phyloP scores from a whole-genome alignment of 92 coral and sea anemone species.

The Phenganax stokvisi region DNA sequence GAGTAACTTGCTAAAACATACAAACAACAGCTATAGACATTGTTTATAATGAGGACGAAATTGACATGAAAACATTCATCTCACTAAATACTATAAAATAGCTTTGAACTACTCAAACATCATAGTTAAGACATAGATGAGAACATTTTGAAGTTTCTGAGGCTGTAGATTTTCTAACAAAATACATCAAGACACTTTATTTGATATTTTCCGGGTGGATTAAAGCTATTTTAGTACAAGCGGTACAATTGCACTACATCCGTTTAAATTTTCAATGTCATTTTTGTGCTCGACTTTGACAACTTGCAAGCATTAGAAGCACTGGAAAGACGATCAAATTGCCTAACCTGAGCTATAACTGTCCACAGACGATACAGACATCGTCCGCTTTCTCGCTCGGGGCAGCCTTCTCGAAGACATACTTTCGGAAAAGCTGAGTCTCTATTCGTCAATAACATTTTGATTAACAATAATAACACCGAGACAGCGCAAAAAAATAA shows the following conservation, averaged over 20 bases:
- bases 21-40: constrained; percentile 30
- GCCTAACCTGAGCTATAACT: constrained; percentile 99
- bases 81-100: not conserved
- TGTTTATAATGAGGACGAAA: constrained; percentile 30
- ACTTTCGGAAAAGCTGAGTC: constrained; percentile 94
- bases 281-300: constrained; percentile 18
- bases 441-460: constrained; percentile 48
- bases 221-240: not conserved
- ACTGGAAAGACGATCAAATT: constrained; percentile 10
- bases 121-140: not conserved
- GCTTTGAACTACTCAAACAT: not conserved
- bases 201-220: not conserved
- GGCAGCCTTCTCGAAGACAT: constrained; percentile 98
- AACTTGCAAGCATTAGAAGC: constrained; percentile 9
- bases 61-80: constrained; percentile 2
- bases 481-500: constrained; percentile 2
- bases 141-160: not conserved
- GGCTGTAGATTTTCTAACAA: not conserved
- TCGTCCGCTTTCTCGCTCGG: constrained; percentile 98
- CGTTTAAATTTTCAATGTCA: constrained; percentile 8
- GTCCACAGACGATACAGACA: constrained; percentile 99
- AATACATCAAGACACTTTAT: not conserved
- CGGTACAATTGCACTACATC: not conserved
- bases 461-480: constrained; percentile 1
- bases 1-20: constrained; percentile 83